phyloP scores from a whole-genome alignment of 2,888 invertebrate genomes.

The Spilosoma lubricipeda region DNA sequence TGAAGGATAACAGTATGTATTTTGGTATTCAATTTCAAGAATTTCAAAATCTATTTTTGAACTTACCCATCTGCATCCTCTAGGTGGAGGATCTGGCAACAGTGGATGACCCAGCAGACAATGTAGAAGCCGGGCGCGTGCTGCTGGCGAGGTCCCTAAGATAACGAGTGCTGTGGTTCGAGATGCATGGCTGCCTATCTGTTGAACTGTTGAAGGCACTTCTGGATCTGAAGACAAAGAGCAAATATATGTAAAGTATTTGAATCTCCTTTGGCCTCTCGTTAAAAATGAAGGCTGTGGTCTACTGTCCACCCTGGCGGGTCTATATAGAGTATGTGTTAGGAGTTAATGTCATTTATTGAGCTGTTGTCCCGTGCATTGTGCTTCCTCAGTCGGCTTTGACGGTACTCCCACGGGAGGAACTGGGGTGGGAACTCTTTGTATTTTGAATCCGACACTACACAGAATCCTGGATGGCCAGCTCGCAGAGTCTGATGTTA shows the following conservation, averaged over 20 bases:
- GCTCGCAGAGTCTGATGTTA: background rate
- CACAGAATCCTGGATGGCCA: background rate
- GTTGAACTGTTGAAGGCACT: slow-evolving; percentile 65
- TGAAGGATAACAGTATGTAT: background rate
- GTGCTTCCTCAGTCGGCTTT: too few species aligned
- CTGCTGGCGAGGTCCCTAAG: slow-evolving; percentile 89
- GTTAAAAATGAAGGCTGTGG: too few species aligned
- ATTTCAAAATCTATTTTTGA: background rate
- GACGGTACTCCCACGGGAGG: too few species aligned
- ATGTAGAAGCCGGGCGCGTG: slow-evolving; percentile 91
- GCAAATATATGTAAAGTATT: background rate
- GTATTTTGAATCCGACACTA: too few species aligned
- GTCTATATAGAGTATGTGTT: too few species aligned
- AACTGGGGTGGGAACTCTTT: too few species aligned
- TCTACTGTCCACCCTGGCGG: too few species aligned
- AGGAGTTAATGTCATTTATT: too few species aligned
- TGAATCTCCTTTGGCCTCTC: background rate
- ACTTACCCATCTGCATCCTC: slow-evolving; percentile 89
- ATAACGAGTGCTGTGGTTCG: slow-evolving; percentile 90
- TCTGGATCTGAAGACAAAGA: slow-evolving; percentile 65
- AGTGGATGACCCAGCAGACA: slow-evolving; percentile 89
- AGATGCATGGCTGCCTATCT: slow-evolving; percentile 63
- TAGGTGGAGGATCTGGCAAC: slow-evolving; percentile 86
- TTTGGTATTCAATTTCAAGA: background rate
- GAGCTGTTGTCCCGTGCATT: too few species aligned